These are phyloP conservation scores for Periophthalmus magnuspinnatus DNA, from an alignment of 2,797 vertebrate species.

Conservation along the genomic window DNA sequence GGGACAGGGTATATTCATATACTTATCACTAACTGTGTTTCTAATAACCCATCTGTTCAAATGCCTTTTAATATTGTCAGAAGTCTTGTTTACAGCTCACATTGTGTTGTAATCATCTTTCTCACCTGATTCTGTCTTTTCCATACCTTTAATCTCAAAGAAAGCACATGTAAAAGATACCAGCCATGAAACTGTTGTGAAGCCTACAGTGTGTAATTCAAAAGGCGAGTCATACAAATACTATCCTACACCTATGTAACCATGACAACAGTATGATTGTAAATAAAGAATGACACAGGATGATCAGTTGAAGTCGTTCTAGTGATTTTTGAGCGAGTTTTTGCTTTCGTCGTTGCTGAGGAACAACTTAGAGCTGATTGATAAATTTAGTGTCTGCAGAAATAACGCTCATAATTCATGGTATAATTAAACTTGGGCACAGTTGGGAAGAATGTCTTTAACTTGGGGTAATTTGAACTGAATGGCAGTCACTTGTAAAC, in stretches of 20 bases:
- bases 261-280: slow-evolving; percentile 57
- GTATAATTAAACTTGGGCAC: neutral
- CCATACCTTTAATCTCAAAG: slow-evolving; percentile 23
- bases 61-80: slow-evolving; percentile 4
- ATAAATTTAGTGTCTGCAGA: neutral
- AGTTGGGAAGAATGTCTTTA: neutral
- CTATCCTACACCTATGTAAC: slow-evolving; percentile 43
- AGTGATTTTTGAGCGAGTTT: too few species aligned
- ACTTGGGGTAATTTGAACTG: too few species aligned
- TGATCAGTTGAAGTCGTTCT: too few species aligned
- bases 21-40: slow-evolving; percentile 12
- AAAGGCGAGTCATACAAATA: slow-evolving; percentile 32
- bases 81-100: neutral
- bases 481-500: too few species aligned
- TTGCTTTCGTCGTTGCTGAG: too few species aligned
- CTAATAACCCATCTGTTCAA: slow-evolving; percentile 10
- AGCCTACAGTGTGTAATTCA: slow-evolving; percentile 20
- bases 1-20: slow-evolving; percentile 18
- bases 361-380: neutral
- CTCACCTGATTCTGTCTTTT: slow-evolving; percentile 14
- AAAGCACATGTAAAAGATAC: slow-evolving; percentile 45
- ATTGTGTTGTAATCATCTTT: neutral
- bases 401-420: neutral
- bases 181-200: slow-evolving; percentile 25
- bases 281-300: slow-evolving; percentile 54